Percentiles rank a stretch among this genome's conserved stretches.
These are phyloP conservation scores for Dicentrarchus labrax DNA, from an alignment of 2,113 vertebrate genomes.

Conservation along the genomic window DNA sequence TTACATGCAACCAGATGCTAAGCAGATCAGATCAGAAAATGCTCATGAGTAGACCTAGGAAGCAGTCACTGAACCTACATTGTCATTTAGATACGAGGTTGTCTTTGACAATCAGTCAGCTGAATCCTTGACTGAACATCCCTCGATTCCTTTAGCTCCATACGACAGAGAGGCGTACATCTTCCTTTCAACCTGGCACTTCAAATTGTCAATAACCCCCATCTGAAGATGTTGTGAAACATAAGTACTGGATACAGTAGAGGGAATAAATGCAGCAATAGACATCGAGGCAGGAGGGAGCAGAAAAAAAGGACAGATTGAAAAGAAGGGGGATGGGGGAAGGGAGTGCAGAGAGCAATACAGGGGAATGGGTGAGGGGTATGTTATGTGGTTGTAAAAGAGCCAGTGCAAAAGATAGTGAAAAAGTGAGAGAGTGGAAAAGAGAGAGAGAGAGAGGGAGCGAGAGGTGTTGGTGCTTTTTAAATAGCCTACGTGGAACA, in stretches of 20 bases:
- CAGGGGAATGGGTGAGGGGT: slow-evolving; percentile 57
- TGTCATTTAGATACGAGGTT: not conserved
- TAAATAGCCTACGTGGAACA: slow-evolving; percentile 86
- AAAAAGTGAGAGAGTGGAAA: slow-evolving; percentile 61
- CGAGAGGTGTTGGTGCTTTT: slow-evolving; percentile 75
- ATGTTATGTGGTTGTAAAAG: slow-evolving; percentile 32
- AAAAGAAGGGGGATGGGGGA: slow-evolving; percentile 46
- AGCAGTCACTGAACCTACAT: not conserved
- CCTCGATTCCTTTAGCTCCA: not conserved
- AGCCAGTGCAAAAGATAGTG: slow-evolving; percentile 50
- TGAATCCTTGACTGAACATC: not conserved
- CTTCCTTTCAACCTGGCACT: not conserved
- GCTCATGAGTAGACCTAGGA: not conserved
- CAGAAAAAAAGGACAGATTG: slow-evolving; percentile 33
- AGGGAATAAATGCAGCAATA: slow-evolving; percentile 31
- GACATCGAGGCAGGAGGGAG: slow-evolving; percentile 24
- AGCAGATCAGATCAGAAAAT: not conserved
- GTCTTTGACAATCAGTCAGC: too few species aligned
- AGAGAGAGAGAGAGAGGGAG: slow-evolving; percentile 39
- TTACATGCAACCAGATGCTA: not conserved
- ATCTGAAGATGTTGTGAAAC: slow-evolving; percentile 1
- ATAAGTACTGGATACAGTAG: slow-evolving; percentile 23
- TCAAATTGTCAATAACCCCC: not conserved
- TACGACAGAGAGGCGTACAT: not conserved
- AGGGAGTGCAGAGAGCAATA: slow-evolving; percentile 39